These are phyloP conservation scores for Caerostris extrusa DNA, from an alignment of 1,140 invertebrate genomes.

Conservation along the genomic window DNA sequence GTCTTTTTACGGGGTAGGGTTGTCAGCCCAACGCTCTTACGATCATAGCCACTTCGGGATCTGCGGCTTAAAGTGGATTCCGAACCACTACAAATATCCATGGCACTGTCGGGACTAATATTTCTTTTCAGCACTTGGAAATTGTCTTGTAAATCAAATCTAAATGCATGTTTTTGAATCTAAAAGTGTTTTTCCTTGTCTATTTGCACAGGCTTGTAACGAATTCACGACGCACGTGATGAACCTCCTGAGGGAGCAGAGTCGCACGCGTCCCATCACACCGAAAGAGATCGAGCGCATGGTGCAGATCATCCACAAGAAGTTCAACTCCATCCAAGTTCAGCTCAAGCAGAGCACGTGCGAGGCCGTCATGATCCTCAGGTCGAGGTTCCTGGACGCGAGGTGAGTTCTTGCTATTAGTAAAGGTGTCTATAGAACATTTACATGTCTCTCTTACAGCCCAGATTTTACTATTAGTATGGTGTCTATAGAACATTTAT, in stretches of 20 bases:
- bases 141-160: no score
- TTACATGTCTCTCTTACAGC: no score
- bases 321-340: constrained; percentile 99
- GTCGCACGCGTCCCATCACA: constrained; percentile 97
- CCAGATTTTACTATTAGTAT: no score
- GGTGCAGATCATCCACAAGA: constrained; percentile 99
- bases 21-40: no score
- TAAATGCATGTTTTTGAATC: neutral
- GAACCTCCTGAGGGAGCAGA: constrained; percentile 98
- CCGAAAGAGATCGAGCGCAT: constrained; percentile 99
- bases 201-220: constrained; percentile 93
- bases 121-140: no score
- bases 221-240: constrained; percentile 99
- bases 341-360: constrained; percentile 99
- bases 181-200: neutral
- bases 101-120: no score
- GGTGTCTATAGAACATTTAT: no score
- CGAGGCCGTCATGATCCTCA: constrained; percentile 99
- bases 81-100: no score
- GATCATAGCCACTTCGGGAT: no score
- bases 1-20: no score
- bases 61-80: no score
- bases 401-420: constrained; percentile 83
- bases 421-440: no score
- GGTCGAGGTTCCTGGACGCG: constrained; percentile 96